Conservation (phyloP, 2,113 vertebrate genomes). For the Trogon surrucura region DNA sequence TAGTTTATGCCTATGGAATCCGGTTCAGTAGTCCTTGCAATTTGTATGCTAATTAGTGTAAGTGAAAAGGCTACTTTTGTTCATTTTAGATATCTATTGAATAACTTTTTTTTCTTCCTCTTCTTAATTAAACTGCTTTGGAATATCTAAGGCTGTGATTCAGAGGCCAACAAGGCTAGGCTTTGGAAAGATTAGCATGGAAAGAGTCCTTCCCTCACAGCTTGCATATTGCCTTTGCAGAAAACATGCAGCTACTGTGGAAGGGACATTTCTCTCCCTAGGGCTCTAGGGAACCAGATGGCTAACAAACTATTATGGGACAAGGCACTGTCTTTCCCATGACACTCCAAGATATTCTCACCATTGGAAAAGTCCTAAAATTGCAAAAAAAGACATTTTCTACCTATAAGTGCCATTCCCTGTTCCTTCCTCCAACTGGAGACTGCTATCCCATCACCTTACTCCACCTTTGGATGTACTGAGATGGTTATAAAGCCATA, state of each 20-base stretch:
- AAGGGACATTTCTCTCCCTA: not conserved
- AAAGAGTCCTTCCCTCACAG: not conserved
- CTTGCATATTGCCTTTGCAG: not conserved
- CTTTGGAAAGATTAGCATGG: not conserved
- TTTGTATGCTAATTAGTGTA: constrained; percentile 27
- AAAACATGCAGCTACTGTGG: not conserved
- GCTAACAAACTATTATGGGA: not conserved
- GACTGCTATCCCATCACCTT: not conserved
- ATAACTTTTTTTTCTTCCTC: not conserved
- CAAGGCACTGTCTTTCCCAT: not conserved
- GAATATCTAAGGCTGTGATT: not conserved
- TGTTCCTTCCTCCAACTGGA: not conserved
- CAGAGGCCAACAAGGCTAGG: not conserved
- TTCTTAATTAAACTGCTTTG: not conserved
- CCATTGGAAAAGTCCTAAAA: not conserved
- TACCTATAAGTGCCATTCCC: not conserved
- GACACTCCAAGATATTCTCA: not conserved
- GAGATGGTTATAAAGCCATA: not conserved
- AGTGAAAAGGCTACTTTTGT: constrained; percentile 28
- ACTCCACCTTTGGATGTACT: not conserved
- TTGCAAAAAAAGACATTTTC: not conserved
- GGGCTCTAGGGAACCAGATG: not conserved
- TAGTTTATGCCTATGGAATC: not conserved
- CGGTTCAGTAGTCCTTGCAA: not conserved
- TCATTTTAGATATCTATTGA: not conserved